Evolutionary conservation across 2,888 invertebrate species (phyloP), one percentile per base, ranked within the genome.

Genomic region (Heteromyza rotundicornis): DNA sequence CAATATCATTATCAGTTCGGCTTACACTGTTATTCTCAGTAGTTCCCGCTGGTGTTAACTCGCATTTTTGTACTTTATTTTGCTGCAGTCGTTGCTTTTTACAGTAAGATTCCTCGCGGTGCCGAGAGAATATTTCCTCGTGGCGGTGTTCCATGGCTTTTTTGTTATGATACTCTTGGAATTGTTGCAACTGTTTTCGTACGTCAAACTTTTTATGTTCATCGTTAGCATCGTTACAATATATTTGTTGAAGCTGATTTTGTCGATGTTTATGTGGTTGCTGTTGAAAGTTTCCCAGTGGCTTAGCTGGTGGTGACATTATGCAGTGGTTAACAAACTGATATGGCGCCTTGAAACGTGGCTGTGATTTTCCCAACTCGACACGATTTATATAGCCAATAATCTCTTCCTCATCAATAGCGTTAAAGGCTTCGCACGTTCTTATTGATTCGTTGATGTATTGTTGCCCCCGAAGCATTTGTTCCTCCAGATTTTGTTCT

Each of bases 81-180:
- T 68, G 64, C 10, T 36, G 44, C 47, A 54, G 57, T 12, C 59
- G 56, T 10, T 32, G 59, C 22, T 23, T 57, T 40, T 49, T 66
- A 50, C n/a, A 60, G 63, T 17, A 59, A 12, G 61, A 51, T 27
- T 62, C 44, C 23, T 65, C 56, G 23, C 57, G 59, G 0, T 62
- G 62, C 12, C 40, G 32, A 47, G 10, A 49, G 58, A 54, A 20
- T 0, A 54, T 36, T 14, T 59, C 44, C 12, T 63, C 62, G n/a
- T 49, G 24, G 1, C 55, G 57, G 44, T 73, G 66, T 50, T 73
- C 65, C 44, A 67, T 57, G 23, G 69, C 51, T 20, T 70, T 64
- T 36, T 72, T 67, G 53, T 72, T 67, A 55, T 76, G 70, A 55
- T 73, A 66, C 40, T 72, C 58, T 61, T 75, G 70, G 55, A 77